phyloP scores from a whole-genome alignment of 2,113 vertebrate species.

The Arenaria interpres region DNA sequence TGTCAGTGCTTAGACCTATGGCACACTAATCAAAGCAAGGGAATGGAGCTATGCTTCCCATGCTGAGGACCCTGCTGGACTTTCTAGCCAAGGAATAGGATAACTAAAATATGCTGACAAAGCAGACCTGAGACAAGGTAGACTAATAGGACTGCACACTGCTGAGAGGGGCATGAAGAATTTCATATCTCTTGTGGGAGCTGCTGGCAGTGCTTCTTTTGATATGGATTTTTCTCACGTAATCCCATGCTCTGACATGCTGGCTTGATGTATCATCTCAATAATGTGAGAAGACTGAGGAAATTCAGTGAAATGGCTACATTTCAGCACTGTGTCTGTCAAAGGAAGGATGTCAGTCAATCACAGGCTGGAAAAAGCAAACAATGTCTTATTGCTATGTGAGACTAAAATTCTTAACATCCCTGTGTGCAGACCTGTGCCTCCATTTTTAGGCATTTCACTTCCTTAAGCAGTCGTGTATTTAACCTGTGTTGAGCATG shows the following conservation, averaged over 20 bases:
- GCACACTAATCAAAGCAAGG: neutral
- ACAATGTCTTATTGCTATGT: neutral
- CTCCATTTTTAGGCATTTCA: neutral
- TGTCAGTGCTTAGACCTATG: neutral
- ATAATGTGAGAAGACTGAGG: neutral
- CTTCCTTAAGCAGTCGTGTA: neutral
- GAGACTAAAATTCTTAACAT: neutral
- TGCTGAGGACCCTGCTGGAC: neutral
- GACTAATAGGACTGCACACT: neutral
- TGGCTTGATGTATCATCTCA: conserved; percentile 9
- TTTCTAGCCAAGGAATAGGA: neutral
- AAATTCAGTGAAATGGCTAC: neutral
- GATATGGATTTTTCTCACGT: neutral
- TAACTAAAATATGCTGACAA: neutral
- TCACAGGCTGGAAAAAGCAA: neutral
- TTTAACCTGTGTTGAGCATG: neutral
- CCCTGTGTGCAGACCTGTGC: neutral
- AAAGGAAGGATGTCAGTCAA: neutral
- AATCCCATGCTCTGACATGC: neutral
- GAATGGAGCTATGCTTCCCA: neutral
- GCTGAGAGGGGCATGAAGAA: neutral
- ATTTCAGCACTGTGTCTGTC: neutral
- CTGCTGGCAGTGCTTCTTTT: neutral
- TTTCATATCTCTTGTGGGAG: neutral
- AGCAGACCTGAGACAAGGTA: neutral